Evolutionary conservation across 1,140 invertebrate genomes (phyloP).

Genomic region (Sinella curviseta): DNA sequence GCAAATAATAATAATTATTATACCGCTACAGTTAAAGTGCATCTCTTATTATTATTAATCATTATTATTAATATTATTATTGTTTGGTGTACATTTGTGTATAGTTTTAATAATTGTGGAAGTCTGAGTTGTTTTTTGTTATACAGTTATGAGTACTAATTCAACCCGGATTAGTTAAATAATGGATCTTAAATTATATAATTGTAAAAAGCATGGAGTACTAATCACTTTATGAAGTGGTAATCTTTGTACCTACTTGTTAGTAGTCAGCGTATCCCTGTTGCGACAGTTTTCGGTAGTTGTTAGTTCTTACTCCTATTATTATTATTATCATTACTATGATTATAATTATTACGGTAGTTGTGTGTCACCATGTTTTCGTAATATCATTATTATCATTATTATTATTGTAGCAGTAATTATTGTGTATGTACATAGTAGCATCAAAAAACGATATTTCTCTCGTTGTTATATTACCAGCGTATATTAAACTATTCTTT

Average conservation of each 20-base stretch:
- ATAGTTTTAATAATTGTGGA: neutral
- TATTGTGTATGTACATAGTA: no score
- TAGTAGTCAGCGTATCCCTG: neutral
- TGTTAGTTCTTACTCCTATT: neutral
- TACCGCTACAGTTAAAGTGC: neutral
- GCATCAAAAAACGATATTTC: neutral
- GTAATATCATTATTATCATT: neutral
- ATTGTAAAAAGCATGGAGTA: slow-evolving; percentile 16
- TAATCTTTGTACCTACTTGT: slow-evolving; percentile 24
- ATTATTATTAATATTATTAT: neutral
- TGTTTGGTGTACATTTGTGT: neutral
- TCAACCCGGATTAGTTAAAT: no score
- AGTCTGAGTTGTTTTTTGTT: slow-evolving; percentile 17
- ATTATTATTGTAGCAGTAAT: no score
- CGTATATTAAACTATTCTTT: slow-evolving; percentile 6
- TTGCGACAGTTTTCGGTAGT: neutral
- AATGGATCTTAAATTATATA: no score
- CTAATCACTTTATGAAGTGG: slow-evolving; percentile 16
- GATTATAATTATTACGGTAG: neutral
- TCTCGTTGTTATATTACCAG: slow-evolving; percentile 3
- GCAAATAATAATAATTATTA: neutral
- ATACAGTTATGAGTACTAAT: neutral
- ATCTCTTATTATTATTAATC: neutral
- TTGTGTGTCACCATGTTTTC: neutral
- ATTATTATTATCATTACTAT: neutral